Base-by-base conservation (phyloP, 2,113 vertebrate genomes). In the Gasterosteus nipponicus region DNA sequence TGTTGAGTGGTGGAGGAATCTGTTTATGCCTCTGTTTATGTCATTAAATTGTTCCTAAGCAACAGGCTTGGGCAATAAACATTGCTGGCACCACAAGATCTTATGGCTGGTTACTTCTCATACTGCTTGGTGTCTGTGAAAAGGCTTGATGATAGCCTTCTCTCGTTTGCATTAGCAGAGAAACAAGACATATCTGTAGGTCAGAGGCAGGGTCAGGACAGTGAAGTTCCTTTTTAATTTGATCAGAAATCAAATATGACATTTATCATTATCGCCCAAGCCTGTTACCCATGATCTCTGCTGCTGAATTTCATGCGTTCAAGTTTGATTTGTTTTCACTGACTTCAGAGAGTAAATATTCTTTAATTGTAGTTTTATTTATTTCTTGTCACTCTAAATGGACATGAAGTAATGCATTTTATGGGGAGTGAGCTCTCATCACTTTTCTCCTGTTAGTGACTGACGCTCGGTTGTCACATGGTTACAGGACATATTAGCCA, bases 401-500 rank as follows among this genome's bases (percentile, higher is more conserved):
- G 7, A 11, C 29, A 7, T 3, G 16, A n/a, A 31, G n/a, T 44
- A 10, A 15, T 29, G 18, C 19, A 44, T 7, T n/a, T 16, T 22
- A 33, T 54, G 19, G 19, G 47, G 15, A 49, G 16, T 60, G 11
- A n/a, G n/a, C 54, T 44, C 14, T 8, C n/a, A 6, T 60, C 9
- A 11, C 58, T 39, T 31, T 31, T 14, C 15, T 19, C 10, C 26
- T 67, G 10, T 38, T 54, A 3, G 22, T 57, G 26, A 53, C 75
- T 81, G 7, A 86, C 66, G 6, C 18, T 16, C 12, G 1, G 58
- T 80, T 75, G 10, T 49, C 63, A 60, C 42, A 42, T 73, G 49
- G 29, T 86, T 81, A 51, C 72, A 93, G 91, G 79, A 82, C n/a
- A 72, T 26, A 31, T 73, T 81, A 10, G 62, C 61, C 77, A 54